Conservation (phyloP, 2,797 vertebrate genomes). For the Botia kubotai region DNA sequence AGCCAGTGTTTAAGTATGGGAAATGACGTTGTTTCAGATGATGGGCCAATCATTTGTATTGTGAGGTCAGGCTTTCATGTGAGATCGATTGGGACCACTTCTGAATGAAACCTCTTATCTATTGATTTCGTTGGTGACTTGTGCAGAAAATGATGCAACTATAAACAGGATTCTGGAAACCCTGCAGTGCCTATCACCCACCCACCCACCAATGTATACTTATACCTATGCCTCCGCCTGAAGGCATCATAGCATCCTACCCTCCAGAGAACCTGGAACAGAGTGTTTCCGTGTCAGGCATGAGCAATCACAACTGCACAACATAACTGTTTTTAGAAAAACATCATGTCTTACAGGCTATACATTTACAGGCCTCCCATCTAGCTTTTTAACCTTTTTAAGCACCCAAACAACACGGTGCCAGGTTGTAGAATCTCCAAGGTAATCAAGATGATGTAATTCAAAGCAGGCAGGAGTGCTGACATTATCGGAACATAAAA, state of each 20-base stretch:
- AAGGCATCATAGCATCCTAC: not conserved
- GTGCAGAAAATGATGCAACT: constrained; percentile 20
- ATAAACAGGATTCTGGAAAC: constrained; percentile 9
- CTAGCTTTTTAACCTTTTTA: constrained; percentile 19
- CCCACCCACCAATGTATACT: constrained; percentile 7
- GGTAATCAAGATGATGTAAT: constrained; percentile 36
- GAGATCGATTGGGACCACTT: not conserved
- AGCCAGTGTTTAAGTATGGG: too few relatives aligned
- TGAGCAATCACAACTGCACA: not conserved
- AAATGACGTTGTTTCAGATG: not conserved
- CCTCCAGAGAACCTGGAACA: not conserved
- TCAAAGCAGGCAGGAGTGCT: constrained; percentile 21
- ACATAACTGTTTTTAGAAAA: not conserved
- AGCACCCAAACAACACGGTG: constrained; percentile 7
- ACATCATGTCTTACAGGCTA: constrained; percentile 7
- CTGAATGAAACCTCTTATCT: not conserved
- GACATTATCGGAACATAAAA: constrained; percentile 36
- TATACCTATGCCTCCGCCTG: not conserved
- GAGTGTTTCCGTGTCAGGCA: not conserved
- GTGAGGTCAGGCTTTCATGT: not conserved
- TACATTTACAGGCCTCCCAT: not conserved
- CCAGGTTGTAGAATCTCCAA: constrained; percentile 18
- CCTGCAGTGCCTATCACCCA: not conserved
- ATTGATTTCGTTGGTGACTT: not conserved
- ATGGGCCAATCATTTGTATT: not conserved